These are phyloP conservation scores for Stichopus chloronotus DNA, from an alignment of 35 echinoderm and acorn worm species.

Conservation along the genomic window DNA sequence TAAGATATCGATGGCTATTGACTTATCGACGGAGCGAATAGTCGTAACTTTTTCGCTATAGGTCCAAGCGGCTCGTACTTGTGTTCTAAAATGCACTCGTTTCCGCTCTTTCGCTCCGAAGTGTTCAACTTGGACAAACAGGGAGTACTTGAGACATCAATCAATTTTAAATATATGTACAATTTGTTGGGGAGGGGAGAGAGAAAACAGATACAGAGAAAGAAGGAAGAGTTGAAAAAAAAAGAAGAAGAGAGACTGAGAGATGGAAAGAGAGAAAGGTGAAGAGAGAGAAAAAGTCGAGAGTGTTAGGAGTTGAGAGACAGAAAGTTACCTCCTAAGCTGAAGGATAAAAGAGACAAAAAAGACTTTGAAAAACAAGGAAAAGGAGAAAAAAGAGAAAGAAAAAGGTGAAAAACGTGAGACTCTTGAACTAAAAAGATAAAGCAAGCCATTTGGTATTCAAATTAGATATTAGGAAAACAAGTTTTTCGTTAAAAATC, in stretches of 20 bases:
- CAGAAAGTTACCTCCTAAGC: no score
- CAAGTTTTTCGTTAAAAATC: slow-evolving; percentile 56
- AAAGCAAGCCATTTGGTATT: slow-evolving; percentile 52
- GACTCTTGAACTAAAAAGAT: slow-evolving; percentile 51
- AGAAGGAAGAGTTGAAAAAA: neutral
- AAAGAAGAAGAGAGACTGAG: neutral
- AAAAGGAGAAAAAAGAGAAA: neutral
- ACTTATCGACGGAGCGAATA: slow-evolving; percentile 51
- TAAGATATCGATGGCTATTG: slow-evolving; percentile 56
- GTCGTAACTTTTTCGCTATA: slow-evolving; percentile 25
- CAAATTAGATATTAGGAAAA: slow-evolving; percentile 59
- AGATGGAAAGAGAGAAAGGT: neutral
- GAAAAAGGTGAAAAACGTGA: slow-evolving; percentile 28
- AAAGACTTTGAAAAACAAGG: neutral
- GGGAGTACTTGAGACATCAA: slow-evolving; percentile 54
- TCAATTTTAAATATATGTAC: slow-evolving; percentile 64
- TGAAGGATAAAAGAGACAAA: neutral
- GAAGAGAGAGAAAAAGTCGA: slow-evolving; percentile 2
- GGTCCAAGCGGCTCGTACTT: slow-evolving; percentile 53
- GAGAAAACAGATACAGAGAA: neutral
- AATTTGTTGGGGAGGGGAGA: slow-evolving; percentile 8
- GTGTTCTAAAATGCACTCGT: slow-evolving; percentile 64
- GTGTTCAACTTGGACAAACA: slow-evolving; percentile 62
- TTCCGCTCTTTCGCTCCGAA: slow-evolving; percentile 46
- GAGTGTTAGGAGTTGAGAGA: neutral